phyloP scores from a whole-genome alignment of 1,140 invertebrate species.

The Lethocerus indicus region DNA sequence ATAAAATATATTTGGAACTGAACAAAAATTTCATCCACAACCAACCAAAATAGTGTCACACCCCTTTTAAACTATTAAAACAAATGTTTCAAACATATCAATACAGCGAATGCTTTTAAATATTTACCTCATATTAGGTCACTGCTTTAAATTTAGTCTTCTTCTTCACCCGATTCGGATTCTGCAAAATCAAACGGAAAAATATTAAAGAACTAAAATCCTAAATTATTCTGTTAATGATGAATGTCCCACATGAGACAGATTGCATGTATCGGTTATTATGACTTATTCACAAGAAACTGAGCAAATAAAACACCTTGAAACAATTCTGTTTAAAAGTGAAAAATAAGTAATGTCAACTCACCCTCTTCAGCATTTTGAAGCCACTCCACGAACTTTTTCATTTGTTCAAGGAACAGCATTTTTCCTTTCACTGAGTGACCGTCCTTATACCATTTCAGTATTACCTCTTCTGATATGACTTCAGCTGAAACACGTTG shows the following conservation, averaged over 20 bases:
- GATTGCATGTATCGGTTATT: background rate
- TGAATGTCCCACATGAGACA: background rate
- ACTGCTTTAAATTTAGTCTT: constrained; percentile 15
- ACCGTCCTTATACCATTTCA: constrained; percentile 86
- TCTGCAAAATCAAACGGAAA: constrained; percentile 13
- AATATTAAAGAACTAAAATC: background rate
- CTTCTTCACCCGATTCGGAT: constrained; percentile 20
- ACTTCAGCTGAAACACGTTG: constrained; percentile 64
- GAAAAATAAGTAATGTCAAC: background rate
- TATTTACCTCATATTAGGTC: constrained; percentile 8
- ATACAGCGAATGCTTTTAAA: constrained; percentile 6
- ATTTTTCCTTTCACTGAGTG: constrained; percentile 89
- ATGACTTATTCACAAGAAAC: background rate
- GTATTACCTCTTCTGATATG: constrained; percentile 76
- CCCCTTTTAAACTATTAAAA: background rate
- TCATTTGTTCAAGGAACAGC: constrained; percentile 94
- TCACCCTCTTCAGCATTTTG: constrained; percentile 82
- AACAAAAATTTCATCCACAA: constrained; percentile 2
- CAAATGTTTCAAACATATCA: background rate
- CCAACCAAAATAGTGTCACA: background rate
- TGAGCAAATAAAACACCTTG: background rate
- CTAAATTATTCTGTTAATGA: background rate
- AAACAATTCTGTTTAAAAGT: background rate
- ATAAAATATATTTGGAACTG: too few relatives aligned
- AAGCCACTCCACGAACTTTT: constrained; percentile 92